Conservation (phyloP, 2,797 vertebrate genomes). For the Vireo griseus region DNA sequence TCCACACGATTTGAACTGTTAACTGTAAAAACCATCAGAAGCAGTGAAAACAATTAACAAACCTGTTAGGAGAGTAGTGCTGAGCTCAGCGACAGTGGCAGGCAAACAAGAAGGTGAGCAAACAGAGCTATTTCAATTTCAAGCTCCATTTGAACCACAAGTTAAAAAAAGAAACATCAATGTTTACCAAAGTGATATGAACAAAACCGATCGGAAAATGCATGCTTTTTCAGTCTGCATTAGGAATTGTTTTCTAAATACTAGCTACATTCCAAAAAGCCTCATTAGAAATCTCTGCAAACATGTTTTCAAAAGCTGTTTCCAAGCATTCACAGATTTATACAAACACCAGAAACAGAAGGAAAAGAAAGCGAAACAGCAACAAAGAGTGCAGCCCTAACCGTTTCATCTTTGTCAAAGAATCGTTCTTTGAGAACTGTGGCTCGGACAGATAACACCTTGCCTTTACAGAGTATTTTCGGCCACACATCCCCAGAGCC, state of each 20-base stretch:
- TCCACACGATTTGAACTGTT: neutral
- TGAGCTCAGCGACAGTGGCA: neutral
- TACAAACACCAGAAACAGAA: neutral
- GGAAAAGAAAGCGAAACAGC: neutral
- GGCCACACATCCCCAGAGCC: neutral
- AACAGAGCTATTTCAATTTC: conserved; percentile 40
- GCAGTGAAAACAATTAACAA: neutral
- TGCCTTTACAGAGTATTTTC: neutral
- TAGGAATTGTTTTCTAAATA: neutral
- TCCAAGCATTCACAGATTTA: neutral
- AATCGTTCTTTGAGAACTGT: neutral
- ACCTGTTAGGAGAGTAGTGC: neutral
- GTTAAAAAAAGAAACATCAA: neutral
- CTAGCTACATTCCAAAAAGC: conserved; percentile 11
- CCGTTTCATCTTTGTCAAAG: neutral
- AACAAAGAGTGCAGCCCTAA: neutral
- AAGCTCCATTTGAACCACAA: conserved; percentile 42
- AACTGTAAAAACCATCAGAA: neutral
- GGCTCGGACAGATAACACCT: neutral
- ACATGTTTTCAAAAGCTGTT: neutral
- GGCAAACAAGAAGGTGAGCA: conserved; percentile 26
- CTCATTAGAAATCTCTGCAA: neutral
- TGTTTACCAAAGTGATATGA: neutral
- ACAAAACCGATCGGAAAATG: neutral
- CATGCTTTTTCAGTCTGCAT: neutral